Conservation (phyloP, 2,797 vertebrate genomes). For the Arnoldichthys spilopterus region DNA sequence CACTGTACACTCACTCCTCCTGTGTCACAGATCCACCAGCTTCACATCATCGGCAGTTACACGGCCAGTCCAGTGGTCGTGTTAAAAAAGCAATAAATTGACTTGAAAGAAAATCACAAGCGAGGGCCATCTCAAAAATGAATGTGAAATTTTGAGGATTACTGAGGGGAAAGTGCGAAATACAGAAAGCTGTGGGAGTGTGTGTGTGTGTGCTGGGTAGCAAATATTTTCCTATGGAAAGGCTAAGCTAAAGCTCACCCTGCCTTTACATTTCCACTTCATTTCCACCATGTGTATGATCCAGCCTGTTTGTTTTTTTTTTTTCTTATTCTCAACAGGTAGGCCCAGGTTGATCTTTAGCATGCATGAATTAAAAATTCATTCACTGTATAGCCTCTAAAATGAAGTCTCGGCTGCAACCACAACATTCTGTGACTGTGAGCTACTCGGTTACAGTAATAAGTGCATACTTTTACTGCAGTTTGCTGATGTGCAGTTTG, state of each 20-base stretch:
- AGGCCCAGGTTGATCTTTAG: background rate
- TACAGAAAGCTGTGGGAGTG: no score
- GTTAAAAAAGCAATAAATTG: background rate
- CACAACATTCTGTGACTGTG: slow-evolving; percentile 1
- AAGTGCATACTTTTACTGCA: slow-evolving; percentile 1
- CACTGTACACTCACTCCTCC: slow-evolving; percentile 17
- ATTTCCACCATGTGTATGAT: background rate
- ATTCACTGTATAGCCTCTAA: background rate
- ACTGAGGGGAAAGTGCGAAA: background rate
- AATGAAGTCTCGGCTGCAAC: slow-evolving; percentile 13
- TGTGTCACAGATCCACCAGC: slow-evolving; percentile 18
- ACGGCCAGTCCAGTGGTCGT: background rate
- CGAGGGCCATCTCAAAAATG: slow-evolving; percentile 2
- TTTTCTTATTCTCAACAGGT: background rate
- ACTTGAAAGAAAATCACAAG: slow-evolving; percentile 25
- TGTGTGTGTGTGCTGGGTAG: no score
- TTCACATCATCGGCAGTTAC: slow-evolving; percentile 14
- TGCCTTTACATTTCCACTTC: slow-evolving; percentile 17
- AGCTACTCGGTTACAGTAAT: slow-evolving; percentile 1
- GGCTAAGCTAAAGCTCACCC: background rate
- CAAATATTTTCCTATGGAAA: background rate
- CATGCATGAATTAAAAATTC: slow-evolving; percentile 6
- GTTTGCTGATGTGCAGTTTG: background rate
- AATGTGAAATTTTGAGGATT: slow-evolving; percentile 20
- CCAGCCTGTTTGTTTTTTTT: background rate